These are phyloP conservation scores for Eretmocerus hayati DNA, from an alignment of 2,888 invertebrate species.

Conservation along the genomic window DNA sequence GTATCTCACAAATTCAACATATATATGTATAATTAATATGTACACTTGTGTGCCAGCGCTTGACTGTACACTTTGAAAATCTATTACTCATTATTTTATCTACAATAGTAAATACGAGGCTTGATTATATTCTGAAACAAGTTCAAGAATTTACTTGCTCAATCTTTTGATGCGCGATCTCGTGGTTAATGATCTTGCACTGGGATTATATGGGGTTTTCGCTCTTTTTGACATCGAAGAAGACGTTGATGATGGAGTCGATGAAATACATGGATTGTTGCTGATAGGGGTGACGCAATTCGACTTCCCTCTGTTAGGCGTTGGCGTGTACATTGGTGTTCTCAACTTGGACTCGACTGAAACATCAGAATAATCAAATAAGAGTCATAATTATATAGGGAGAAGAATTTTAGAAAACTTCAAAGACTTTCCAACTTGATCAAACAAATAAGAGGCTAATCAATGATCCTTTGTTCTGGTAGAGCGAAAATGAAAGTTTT, in stretches of 20 bases:
- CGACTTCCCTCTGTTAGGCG: too few relatives aligned
- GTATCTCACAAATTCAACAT: too few relatives aligned
- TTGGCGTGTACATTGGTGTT: conserved; percentile 4
- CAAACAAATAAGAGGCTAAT: too few relatives aligned
- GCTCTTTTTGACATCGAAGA: conserved; percentile 37
- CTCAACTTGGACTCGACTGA: conserved; percentile 11
- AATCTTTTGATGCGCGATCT: conserved; percentile 43
- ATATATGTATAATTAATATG: too few relatives aligned
- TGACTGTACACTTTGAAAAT: too few relatives aligned
- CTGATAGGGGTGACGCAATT: not conserved
- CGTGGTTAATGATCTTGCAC: conserved; percentile 38
- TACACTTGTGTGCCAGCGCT: too few relatives aligned
- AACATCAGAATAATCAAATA: not conserved
- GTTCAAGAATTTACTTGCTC: conserved; percentile 20
- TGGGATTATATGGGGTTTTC: conserved; percentile 39
- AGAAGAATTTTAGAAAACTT: not conserved
- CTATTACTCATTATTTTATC: too few relatives aligned
- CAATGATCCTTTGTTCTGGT: too few relatives aligned
- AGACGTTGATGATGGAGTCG: conserved; percentile 7
- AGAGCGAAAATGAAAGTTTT: too few relatives aligned
- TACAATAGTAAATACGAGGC: too few relatives aligned
- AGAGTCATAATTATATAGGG: not conserved
- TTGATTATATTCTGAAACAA: too few relatives aligned
- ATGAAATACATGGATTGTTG: not conserved
- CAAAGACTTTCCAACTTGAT: too few relatives aligned